Percentiles rank a stretch among this genome's conserved stretches.
These are phyloP conservation scores for Bombus waltoni DNA, from an alignment of 1,140 invertebrate species.

Conservation along the genomic window DNA sequence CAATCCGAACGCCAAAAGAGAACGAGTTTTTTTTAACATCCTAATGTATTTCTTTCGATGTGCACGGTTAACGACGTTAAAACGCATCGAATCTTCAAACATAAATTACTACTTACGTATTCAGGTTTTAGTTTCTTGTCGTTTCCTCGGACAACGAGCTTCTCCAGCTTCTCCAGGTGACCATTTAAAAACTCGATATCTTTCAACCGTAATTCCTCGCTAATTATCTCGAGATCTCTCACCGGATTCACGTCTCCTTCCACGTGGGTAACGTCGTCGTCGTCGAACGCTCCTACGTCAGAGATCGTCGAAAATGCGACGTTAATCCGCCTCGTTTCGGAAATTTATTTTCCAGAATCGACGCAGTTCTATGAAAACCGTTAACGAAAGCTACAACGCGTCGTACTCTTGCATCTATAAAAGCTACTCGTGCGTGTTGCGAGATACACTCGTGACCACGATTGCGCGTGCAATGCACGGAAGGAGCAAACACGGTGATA, in stretches of 20 bases:
- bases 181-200: constrained; percentile 93
- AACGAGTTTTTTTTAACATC: background rate
- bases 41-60: background rate
- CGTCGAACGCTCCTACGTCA: constrained; percentile 95
- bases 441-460: constrained; percentile 12
- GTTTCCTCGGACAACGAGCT: constrained; percentile 92
- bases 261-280: constrained; percentile 98
- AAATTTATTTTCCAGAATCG: background rate
- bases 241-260: constrained; percentile 99
- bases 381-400: constrained; percentile 23
- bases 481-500: constrained; percentile 37
- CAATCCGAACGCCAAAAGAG: no score
- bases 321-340: background rate
- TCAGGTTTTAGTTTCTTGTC: constrained; percentile 98
- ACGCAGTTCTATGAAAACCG: constrained; percentile 32
- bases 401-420: no score
- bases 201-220: constrained; percentile 97
- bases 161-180: constrained; percentile 94
- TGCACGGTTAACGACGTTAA: background rate
- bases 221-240: constrained; percentile 98
- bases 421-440: background rate
- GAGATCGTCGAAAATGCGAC: background rate
- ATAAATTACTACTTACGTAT: constrained; percentile 88
- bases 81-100: background rate
- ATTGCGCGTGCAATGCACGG: constrained; percentile 22